phyloP scores from a whole-genome alignment of 2,113 vertebrate species.

The Physeter macrocephalus region DNA sequence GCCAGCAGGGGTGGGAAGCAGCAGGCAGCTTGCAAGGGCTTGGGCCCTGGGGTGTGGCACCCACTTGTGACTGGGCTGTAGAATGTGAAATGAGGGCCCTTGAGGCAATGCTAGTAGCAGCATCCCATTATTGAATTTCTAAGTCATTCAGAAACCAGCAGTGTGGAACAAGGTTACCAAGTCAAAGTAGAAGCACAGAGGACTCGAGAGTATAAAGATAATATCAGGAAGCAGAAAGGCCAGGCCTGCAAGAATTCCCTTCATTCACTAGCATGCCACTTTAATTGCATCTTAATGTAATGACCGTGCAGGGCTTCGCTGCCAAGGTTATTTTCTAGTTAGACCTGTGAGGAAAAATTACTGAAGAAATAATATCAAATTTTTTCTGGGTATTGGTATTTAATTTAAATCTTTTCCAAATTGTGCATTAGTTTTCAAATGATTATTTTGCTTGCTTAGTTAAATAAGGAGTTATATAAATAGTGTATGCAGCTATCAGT shows the following conservation, averaged over 20 bases:
- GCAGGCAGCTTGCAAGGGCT: background rate
- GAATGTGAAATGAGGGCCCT: background rate
- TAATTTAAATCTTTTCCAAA: background rate
- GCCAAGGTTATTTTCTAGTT: background rate
- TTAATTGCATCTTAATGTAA: background rate
- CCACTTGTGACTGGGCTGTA: background rate
- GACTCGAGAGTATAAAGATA: background rate
- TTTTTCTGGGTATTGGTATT: background rate
- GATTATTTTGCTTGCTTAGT: background rate
- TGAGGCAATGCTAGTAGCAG: background rate
- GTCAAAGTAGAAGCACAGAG: background rate
- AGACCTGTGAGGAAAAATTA: background rate
- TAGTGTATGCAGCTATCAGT: background rate
- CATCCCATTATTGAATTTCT: background rate
- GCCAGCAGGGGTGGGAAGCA: background rate
- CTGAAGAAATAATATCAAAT: background rate
- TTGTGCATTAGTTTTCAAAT: background rate
- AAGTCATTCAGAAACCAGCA: background rate
- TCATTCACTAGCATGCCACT: background rate
- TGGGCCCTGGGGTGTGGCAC: background rate
- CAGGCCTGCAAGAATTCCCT: background rate
- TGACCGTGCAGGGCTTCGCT: background rate
- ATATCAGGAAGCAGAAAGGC: background rate
- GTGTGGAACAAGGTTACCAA: background rate
- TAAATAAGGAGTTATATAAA: background rate